Percentiles rank a stretch among this genome's conserved stretches.
Conservation (phyloP, 2,888 invertebrate genomes). For the Junonia oenone region DNA sequence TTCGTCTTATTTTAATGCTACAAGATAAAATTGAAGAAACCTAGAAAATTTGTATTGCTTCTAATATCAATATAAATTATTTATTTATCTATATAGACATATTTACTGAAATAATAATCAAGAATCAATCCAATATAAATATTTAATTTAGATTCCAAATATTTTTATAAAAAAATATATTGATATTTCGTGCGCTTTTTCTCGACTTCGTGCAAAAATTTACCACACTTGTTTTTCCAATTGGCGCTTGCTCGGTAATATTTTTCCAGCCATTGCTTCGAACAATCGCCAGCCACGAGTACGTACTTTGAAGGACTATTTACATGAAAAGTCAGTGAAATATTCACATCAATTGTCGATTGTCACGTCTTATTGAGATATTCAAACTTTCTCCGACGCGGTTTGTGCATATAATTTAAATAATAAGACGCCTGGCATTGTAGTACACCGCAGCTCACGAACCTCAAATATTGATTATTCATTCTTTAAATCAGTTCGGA, state of each 20-base stretch:
- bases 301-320: constrained; percentile 52
- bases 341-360: constrained; percentile 70
- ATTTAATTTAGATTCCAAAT: too few species aligned
- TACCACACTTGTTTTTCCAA: constrained; percentile 55
- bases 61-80: too few species aligned
- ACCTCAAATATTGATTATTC: constrained; percentile 44
- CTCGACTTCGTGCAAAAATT: constrained; percentile 51
- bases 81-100: too few species aligned
- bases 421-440: constrained; percentile 60
- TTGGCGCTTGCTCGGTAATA: constrained; percentile 44
- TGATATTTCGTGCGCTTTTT: constrained; percentile 41
- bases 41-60: too few species aligned
- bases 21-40: too few species aligned
- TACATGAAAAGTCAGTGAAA: constrained; percentile 71
- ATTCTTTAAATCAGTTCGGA: constrained; percentile 33
- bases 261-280: constrained; percentile 50
- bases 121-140: too few species aligned
- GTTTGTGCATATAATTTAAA: constrained; percentile 67
- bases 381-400: constrained; percentile 62
- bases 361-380: constrained; percentile 72
- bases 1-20: background rate
- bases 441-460: constrained; percentile 49
- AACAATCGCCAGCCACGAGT: constrained; percentile 40
- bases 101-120: too few species aligned
- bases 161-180: constrained; percentile 13